Conservation (phyloP, 2,888 invertebrate species). For the Kryphioiulus occultus region DNA sequence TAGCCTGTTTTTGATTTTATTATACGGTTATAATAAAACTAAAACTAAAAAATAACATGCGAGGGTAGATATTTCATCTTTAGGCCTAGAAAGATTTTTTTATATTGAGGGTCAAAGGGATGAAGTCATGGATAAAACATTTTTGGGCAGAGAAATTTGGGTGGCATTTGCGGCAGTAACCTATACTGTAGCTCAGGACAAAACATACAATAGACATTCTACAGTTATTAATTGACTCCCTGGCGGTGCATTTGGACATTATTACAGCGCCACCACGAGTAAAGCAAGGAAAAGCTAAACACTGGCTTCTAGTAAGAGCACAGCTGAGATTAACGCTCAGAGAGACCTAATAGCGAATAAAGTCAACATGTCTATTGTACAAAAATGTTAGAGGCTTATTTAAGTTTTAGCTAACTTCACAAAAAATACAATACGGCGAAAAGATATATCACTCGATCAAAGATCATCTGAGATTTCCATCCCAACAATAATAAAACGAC, state of each 20-base stretch:
- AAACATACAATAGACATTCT: too few relatives aligned
- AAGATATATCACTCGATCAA: not conserved
- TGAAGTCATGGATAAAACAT: not conserved
- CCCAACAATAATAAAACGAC: not conserved
- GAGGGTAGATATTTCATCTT: not conserved
- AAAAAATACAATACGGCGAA: conserved; percentile 2
- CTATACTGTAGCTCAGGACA: too few relatives aligned
- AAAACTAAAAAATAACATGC: not conserved
- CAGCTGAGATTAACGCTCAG: too few relatives aligned
- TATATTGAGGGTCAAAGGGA: not conserved
- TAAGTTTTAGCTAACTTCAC: not conserved
- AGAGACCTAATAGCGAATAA: too few relatives aligned
- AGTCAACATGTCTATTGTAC: not conserved
- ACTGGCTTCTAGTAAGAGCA: too few relatives aligned
- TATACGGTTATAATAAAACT: conserved; percentile 1
- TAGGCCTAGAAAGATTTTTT: not conserved
- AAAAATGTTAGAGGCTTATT: not conserved
- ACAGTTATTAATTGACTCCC: too few relatives aligned
- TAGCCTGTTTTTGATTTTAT: conserved; percentile 35
- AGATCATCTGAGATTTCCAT: not conserved
- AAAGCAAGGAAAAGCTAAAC: too few relatives aligned
- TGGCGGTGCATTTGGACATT: too few relatives aligned
- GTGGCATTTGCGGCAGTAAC: not conserved
- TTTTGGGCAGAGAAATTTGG: not conserved
- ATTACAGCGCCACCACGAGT: too few relatives aligned